phyloP scores from a whole-genome alignment of 2,113 vertebrate species.

The Craseonycteris thonglongyai region DNA sequence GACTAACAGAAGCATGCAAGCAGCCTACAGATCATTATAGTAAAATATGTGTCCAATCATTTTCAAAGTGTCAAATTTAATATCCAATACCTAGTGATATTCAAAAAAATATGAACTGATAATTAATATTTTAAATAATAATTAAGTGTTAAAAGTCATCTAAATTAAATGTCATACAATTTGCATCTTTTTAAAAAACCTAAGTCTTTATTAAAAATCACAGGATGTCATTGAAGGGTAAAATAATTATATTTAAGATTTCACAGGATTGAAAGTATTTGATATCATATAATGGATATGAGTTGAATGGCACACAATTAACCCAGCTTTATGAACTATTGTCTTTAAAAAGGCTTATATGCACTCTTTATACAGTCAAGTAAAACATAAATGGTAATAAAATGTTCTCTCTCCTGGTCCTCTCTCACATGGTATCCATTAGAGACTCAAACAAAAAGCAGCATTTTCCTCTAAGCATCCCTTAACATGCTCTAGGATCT shows the following conservation, averaged over 20 bases:
- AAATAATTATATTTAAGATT: neutral
- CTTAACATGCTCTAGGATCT: neutral
- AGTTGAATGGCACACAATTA: neutral
- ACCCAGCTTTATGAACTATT: neutral
- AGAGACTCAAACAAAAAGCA: neutral
- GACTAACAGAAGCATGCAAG: neutral
- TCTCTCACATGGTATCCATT: neutral
- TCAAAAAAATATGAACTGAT: neutral
- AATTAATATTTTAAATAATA: neutral
- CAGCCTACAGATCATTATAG: neutral
- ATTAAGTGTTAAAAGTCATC: neutral
- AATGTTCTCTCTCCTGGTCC: neutral
- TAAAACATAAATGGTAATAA: neutral
- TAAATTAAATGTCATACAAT: neutral
- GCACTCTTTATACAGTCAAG: neutral
- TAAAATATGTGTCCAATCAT: neutral
- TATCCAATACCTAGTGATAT: neutral
- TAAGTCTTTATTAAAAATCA: neutral
- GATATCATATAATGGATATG: neutral
- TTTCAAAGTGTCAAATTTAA: neutral
- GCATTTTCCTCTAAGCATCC: neutral
- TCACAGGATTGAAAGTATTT: neutral
- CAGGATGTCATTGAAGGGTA: neutral
- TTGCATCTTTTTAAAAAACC: neutral
- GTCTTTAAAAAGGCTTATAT: neutral